These are phyloP conservation scores for Cyprinella venusta DNA, from an alignment of 2,797 vertebrate genomes.

Conservation along the genomic window DNA sequence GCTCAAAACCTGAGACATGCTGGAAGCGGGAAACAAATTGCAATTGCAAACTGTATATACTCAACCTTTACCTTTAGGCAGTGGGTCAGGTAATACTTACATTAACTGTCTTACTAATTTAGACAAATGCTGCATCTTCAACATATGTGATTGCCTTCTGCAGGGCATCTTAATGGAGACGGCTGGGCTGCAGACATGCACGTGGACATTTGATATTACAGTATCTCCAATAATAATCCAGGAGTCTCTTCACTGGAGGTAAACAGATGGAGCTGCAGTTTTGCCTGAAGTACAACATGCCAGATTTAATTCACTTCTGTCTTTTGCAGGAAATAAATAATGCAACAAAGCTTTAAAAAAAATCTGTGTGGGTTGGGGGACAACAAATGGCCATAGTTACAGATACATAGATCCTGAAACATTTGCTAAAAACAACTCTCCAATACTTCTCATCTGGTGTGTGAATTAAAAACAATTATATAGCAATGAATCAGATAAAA, in stretches of 20 bases:
- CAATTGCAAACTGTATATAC: not conserved
- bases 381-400: not conserved
- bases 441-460: not conserved
- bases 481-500: not conserved
- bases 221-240: not conserved
- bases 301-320: not conserved
- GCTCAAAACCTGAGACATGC: not conserved
- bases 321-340: not conserved
- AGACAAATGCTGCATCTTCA: conserved; percentile 4
- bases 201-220: not conserved
- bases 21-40: not conserved
- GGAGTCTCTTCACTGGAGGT: not conserved
- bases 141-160: not conserved
- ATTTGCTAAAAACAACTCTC: not conserved
- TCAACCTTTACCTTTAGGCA: conserved; percentile 3
- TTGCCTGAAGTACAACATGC: not conserved
- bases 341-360: not conserved
- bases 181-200: not conserved
- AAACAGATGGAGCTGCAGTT: not conserved
- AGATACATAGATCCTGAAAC: not conserved
- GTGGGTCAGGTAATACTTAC: conserved; percentile 17
- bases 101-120: not conserved
- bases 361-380: not conserved
- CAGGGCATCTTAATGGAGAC: conserved; percentile 6
- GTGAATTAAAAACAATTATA: not conserved